These are phyloP conservation scores for Dicrurus megarhynchus DNA, from an alignment of 2,113 vertebrate species.

Conservation along the genomic window DNA sequence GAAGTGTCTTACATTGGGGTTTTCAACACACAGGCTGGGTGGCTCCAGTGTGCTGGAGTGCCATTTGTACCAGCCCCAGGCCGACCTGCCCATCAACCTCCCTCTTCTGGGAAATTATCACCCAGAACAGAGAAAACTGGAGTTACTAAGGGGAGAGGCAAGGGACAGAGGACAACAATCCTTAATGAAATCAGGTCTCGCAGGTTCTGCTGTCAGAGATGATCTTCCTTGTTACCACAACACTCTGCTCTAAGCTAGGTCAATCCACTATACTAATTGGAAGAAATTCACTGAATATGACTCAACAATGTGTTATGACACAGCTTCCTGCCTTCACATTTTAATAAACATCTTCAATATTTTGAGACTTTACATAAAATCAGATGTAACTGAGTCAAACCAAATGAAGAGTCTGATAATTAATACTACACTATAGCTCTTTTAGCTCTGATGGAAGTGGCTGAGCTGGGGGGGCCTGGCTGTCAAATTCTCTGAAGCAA, in stretches of 20 bases:
- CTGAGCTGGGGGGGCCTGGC: background rate
- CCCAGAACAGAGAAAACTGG: background rate
- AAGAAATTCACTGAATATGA: background rate
- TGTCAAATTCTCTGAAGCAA: background rate
- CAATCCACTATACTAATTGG: background rate
- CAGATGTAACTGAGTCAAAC: background rate
- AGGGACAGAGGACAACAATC: background rate
- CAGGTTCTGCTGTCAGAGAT: background rate
- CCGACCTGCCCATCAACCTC: background rate
- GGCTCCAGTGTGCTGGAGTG: background rate
- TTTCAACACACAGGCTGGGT: background rate
- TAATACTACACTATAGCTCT: background rate
- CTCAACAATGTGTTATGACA: background rate
- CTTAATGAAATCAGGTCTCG: background rate
- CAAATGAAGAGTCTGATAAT: background rate
- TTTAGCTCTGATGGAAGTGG: background rate
- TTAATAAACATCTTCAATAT: background rate
- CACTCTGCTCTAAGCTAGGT: background rate
- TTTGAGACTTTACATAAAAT: background rate
- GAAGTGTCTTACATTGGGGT: background rate
- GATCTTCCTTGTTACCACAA: background rate
- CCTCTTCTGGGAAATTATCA: background rate
- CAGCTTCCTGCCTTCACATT: background rate
- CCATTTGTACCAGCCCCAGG: background rate
- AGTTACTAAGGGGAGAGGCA: background rate